These are phyloP conservation scores for Cartodere bifasciata DNA, from an alignment of 2,888 invertebrate genomes.

Conservation along the genomic window DNA sequence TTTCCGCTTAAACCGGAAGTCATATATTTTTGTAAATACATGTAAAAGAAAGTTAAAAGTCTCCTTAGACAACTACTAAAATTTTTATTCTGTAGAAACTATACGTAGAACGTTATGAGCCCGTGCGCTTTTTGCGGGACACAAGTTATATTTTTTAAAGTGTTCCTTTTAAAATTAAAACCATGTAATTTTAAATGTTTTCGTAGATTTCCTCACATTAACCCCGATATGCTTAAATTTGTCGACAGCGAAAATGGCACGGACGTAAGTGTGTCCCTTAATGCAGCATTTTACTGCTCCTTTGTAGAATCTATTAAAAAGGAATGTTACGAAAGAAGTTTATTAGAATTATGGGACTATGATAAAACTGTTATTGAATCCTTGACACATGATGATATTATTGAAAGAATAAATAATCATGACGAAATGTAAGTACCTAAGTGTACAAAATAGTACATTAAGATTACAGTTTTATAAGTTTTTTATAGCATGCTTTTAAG, in stretches of 20 bases:
- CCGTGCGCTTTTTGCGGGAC: too few relatives aligned
- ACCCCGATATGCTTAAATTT: conserved; percentile 5
- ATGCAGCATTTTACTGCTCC: conserved; percentile 47
- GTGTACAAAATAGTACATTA: too few relatives aligned
- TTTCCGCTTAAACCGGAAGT: too few relatives aligned
- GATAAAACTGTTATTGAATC: conserved; percentile 39
- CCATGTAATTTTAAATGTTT: conserved; percentile 2
- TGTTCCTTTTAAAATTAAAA: too few relatives aligned
- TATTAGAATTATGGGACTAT: conserved; percentile 60
- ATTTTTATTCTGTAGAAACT: too few relatives aligned
- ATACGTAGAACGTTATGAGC: too few relatives aligned
- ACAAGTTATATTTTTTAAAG: too few relatives aligned
- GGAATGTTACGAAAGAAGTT: conserved; percentile 50
- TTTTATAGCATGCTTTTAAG: too few relatives aligned
- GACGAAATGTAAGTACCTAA: conserved; percentile 37
- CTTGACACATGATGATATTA: conserved; percentile 47
- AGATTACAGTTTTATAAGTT: too few relatives aligned
- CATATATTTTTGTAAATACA: too few relatives aligned
- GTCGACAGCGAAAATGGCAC: conserved; percentile 9
- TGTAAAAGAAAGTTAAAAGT: too few relatives aligned
- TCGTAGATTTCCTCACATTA: conserved; percentile 9
- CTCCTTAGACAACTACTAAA: too few relatives aligned
- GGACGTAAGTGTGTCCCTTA: conserved; percentile 43
- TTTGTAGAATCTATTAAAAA: conserved; percentile 47
- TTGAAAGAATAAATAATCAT: conserved; percentile 45